Conservation (phyloP, 2,113 vertebrate species). For the Oryzias curvinotus region DNA sequence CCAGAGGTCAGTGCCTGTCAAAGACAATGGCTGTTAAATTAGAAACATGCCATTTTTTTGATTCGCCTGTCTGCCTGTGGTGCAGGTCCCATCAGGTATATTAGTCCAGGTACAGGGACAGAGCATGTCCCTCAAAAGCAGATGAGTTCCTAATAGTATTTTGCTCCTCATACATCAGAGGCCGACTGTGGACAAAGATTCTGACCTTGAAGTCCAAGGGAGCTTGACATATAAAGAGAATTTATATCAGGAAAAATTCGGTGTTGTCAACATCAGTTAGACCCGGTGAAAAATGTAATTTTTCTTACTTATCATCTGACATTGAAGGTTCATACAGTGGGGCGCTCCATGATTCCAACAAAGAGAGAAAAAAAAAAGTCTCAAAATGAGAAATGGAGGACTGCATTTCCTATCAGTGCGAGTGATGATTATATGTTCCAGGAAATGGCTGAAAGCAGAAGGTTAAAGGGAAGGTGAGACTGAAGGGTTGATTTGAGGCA, state of each 20-base stretch:
- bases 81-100: conserved; percentile 53
- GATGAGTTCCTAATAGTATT: conserved; percentile 43
- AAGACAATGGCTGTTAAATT: conserved; percentile 66
- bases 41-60: conserved; percentile 52
- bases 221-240: conserved; percentile 39
- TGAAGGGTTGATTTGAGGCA: conserved; percentile 16
- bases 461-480: conserved; percentile 23
- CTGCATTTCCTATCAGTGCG: conserved; percentile 26
- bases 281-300: conserved; percentile 32
- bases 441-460: conserved; percentile 14
- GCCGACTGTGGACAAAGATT: conserved; percentile 33
- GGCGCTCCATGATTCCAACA: conserved; percentile 10
- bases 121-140: conserved; percentile 34
- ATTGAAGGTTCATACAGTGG: conserved; percentile 24
- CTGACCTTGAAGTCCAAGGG: conserved; percentile 51
- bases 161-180: conserved; percentile 38
- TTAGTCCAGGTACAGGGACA: conserved; percentile 48
- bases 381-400: conserved; percentile 38
- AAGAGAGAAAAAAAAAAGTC: conserved; percentile 5
- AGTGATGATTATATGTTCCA: conserved; percentile 49
- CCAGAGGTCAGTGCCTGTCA: conserved; percentile 64
- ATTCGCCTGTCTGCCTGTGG: conserved; percentile 41
- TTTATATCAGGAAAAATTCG: conserved; percentile 46
- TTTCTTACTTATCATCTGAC: conserved; percentile 43
- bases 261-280: conserved; percentile 38